Evolutionary conservation across 2,113 vertebrate genomes (phyloP).

Genomic region (Neoarius graeffei): DNA sequence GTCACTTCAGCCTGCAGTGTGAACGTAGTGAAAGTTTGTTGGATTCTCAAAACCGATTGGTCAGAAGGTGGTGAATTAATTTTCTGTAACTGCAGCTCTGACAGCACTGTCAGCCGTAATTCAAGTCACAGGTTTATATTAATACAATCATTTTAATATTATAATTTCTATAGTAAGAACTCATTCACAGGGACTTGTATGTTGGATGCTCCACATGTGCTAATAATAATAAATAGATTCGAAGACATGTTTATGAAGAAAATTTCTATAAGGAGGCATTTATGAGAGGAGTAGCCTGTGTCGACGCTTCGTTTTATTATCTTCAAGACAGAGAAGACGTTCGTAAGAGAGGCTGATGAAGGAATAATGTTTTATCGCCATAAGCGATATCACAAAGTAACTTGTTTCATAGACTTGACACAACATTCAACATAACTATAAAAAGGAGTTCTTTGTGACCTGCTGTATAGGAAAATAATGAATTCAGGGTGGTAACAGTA

Average conservation of each 20-base stretch:
- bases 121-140: background rate
- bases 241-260: background rate
- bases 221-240: background rate
- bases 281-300: background rate
- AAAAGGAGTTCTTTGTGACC: background rate
- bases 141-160: background rate
- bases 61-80: background rate
- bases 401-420: background rate
- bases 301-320: background rate
- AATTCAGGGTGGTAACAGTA: background rate
- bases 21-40: no score
- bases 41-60: background rate
- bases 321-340: background rate
- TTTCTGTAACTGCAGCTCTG: background rate
- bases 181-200: background rate
- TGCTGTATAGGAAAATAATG: background rate
- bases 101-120: background rate
- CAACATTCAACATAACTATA: background rate
- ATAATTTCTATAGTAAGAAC: background rate
- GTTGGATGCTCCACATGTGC: background rate
- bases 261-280: background rate
- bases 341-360: background rate
- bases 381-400: background rate
- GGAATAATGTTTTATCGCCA: background rate
- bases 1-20: no score